phyloP scores from a whole-genome alignment of 2,888 invertebrate species.

The Crossocerus cetratus region DNA sequence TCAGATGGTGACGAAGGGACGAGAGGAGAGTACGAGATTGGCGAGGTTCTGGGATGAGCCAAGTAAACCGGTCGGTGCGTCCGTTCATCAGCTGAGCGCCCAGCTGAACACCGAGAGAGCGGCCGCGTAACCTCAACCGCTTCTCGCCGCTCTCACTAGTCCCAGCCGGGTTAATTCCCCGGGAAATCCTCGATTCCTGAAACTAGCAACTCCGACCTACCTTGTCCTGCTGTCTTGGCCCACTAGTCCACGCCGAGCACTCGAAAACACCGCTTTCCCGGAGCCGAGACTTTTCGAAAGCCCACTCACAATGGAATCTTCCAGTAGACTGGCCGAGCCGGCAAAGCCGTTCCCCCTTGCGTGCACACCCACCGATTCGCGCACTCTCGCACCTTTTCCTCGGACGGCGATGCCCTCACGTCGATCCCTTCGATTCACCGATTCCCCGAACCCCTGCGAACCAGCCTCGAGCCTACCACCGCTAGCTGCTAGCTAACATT shows the following conservation, averaged over 20 bases:
- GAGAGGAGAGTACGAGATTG: not conserved
- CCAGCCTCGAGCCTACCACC: conserved; percentile 18
- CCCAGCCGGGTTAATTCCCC: conserved; percentile 26
- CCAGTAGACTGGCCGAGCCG: conserved; percentile 75
- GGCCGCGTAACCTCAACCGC: conserved; percentile 61
- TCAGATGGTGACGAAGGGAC: conserved; percentile 9
- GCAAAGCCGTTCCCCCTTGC: conserved; percentile 73
- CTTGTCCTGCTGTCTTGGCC: conserved; percentile 29
- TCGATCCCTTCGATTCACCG: conserved; percentile 7
- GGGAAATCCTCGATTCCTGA: not conserved
- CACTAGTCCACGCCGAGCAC: conserved; percentile 32
- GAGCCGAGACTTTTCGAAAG: conserved; percentile 68
- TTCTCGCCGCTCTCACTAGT: conserved; percentile 27
- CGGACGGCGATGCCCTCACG: conserved; percentile 12
- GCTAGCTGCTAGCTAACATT: conserved; percentile 46
- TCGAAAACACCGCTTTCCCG: conserved; percentile 55
- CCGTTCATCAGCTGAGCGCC: conserved; percentile 73
- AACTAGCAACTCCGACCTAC: conserved; percentile 22
- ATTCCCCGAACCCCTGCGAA: conserved; percentile 12
- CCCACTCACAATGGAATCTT: conserved; percentile 76
- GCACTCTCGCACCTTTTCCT: conserved; percentile 45
- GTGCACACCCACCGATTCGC: conserved; percentile 70
- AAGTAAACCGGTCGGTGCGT: conserved; percentile 59
- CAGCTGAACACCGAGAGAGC: conserved; percentile 68
- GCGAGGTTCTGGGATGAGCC: conserved; percentile 31